These are phyloP conservation scores for Struthio camelus DNA, from an alignment of 2,113 vertebrate species.

Conservation along the genomic window DNA sequence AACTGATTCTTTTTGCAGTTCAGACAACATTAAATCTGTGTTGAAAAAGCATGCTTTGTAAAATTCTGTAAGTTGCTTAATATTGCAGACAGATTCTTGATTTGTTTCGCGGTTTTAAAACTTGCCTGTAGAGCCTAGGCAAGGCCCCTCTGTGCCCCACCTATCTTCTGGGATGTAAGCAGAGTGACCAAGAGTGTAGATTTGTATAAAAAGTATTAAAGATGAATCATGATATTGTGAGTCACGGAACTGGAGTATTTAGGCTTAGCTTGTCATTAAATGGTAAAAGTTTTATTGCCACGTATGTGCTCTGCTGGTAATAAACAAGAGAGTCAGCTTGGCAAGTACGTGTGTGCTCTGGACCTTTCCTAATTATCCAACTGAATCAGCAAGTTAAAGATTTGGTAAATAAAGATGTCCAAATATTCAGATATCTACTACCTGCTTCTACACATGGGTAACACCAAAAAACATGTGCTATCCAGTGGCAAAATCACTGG, in stretches of 20 bases:
- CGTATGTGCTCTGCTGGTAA: neutral
- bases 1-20: neutral
- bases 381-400: slow-evolving; percentile 19
- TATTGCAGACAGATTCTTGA: neutral
- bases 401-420: slow-evolving; percentile 30
- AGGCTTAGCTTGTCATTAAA: neutral
- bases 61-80: neutral
- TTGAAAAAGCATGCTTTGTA: neutral
- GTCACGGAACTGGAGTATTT: neutral
- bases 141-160: neutral
- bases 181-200: neutral
- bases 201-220: neutral
- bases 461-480: slow-evolving; percentile 40
- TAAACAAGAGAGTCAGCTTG: neutral
- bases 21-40: neutral
- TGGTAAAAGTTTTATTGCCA: neutral
- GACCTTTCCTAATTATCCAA: slow-evolving; percentile 37
- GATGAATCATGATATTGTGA: neutral
- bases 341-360: neutral
- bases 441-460: slow-evolving; percentile 35
- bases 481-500: slow-evolving; percentile 59
- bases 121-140: rapidly evolving
- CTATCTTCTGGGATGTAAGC: neutral
- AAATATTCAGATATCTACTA: slow-evolving; percentile 52
- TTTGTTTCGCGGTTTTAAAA: neutral